A percentile compares a stretch with the other conserved stretches of the same genome.
These are phyloP conservation scores for Ciconia maguari DNA, from an alignment of 2,113 vertebrate genomes.

Conservation along the genomic window DNA sequence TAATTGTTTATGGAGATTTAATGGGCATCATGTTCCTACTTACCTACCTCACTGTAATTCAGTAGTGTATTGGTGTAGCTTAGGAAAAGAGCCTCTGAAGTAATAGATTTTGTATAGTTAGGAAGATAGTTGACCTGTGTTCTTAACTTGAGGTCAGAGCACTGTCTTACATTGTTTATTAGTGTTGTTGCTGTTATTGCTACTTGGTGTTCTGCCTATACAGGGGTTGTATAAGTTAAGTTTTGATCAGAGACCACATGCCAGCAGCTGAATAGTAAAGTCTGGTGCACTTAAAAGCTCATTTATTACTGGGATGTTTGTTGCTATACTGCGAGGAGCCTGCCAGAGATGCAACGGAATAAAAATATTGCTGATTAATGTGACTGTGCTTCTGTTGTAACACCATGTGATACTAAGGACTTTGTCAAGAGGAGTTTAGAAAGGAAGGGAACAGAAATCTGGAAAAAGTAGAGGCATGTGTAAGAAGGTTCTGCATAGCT, in stretches of 20 bases:
- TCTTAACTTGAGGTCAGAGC: constrained; percentile 12
- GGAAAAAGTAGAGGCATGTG: not conserved
- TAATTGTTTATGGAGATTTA: constrained; percentile 57
- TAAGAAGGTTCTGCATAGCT: not conserved
- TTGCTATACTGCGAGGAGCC: not conserved
- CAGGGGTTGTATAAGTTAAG: not conserved
- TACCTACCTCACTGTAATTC: constrained; percentile 3
- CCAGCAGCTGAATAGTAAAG: constrained; percentile 14
- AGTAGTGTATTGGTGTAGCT: not conserved
- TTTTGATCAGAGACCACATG: constrained; percentile 2
- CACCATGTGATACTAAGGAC: not conserved
- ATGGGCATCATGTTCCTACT: not conserved
- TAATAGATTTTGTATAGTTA: constrained; percentile 1
- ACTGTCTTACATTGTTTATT: not conserved
- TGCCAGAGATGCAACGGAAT: not conserved
- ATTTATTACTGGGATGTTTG: constrained; percentile 13
- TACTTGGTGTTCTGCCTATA: not conserved
- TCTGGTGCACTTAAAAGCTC: constrained; percentile 12
- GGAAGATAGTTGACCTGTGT: not conserved
- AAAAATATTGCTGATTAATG: constrained; percentile 37
- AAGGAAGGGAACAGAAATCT: not conserved
- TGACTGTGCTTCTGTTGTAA: not conserved
- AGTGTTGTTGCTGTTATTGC: not conserved
- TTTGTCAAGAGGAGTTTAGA: not conserved
- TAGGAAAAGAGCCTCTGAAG: not conserved